These are phyloP conservation scores for Tokudaia tokunoshimensis DNA, from an alignment of 2,797 vertebrate genomes.

Conservation along the genomic window DNA sequence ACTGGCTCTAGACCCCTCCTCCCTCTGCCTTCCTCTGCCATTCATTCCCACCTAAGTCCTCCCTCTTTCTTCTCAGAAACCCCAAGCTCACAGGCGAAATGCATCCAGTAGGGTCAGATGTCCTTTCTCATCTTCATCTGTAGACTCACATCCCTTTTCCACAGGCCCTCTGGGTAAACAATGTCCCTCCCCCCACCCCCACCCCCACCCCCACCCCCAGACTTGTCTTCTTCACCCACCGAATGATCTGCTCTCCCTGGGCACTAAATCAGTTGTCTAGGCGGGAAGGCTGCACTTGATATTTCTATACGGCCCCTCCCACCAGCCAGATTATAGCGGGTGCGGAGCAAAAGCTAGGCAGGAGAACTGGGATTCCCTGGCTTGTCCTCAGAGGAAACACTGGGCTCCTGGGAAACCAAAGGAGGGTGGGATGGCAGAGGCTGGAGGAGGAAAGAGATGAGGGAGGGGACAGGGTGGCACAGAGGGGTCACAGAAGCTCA, in stretches of 20 bases:
- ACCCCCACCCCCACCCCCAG: neutral
- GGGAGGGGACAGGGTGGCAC: neutral
- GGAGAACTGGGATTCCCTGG: neutral
- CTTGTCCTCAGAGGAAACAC: neutral
- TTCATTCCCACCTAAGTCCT: neutral
- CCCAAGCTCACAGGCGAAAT: neutral
- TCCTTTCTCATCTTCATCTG: neutral
- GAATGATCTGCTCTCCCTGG: neutral
- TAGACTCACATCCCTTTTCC: neutral
- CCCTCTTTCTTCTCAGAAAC: conserved; percentile 17
- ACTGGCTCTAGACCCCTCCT: conserved; percentile 5
- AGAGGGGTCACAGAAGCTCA: neutral
- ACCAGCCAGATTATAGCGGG: neutral
- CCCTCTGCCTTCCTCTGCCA: neutral
- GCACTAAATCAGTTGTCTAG: neutral
- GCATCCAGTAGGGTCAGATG: neutral
- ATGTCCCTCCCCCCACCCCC: neutral
- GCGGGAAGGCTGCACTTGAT: neutral
- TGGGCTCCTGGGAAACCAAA: neutral
- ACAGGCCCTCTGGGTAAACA: neutral
- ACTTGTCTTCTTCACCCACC: neutral
- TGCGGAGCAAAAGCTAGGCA: neutral
- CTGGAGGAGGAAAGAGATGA: neutral
- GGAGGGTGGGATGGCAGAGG: too few relatives aligned
- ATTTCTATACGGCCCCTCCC: neutral